These are phyloP conservation scores for Ephialtes manifestator DNA, from an alignment of 2,888 invertebrate genomes.

Conservation along the genomic window DNA sequence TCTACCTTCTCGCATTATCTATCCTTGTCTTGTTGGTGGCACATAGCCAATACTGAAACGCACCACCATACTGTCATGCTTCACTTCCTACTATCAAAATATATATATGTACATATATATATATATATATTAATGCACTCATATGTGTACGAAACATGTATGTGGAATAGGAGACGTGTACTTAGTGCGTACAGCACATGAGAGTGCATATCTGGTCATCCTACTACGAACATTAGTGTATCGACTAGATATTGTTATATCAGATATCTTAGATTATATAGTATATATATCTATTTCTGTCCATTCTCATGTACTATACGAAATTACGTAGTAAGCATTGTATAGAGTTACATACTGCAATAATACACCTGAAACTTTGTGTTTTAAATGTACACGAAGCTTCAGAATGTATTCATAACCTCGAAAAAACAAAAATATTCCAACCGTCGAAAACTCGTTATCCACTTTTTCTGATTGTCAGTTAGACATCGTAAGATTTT, in stretches of 20 bases:
- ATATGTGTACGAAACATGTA: background rate
- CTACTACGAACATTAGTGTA: background rate
- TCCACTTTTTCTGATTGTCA: too few species aligned
- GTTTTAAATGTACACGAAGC: background rate
- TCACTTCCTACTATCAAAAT: slow-evolving; percentile 11
- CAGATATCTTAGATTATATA: background rate
- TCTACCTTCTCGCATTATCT: slow-evolving; percentile 2
- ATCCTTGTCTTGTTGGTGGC: slow-evolving; percentile 32
- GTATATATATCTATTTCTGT: background rate
- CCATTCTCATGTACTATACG: background rate
- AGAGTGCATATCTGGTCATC: background rate
- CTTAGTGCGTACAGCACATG: background rate
- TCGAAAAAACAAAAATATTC: background rate
- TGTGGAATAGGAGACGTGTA: slow-evolving; percentile 3
- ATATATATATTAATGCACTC: background rate
- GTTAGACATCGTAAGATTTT: too few species aligned
- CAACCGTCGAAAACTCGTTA: background rate
- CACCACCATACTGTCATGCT: slow-evolving; percentile 31
- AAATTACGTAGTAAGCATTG: background rate
- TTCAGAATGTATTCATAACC: too few species aligned
- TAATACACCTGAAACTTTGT: background rate
- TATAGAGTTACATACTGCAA: background rate
- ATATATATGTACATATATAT: background rate
- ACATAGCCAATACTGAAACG: slow-evolving; percentile 20
- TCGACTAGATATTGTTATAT: background rate